A percentile compares a stretch with the other conserved stretches of the same genome.
phyloP scores from a whole-genome alignment of 2,113 vertebrate species.

The Tapirus terrestris region DNA sequence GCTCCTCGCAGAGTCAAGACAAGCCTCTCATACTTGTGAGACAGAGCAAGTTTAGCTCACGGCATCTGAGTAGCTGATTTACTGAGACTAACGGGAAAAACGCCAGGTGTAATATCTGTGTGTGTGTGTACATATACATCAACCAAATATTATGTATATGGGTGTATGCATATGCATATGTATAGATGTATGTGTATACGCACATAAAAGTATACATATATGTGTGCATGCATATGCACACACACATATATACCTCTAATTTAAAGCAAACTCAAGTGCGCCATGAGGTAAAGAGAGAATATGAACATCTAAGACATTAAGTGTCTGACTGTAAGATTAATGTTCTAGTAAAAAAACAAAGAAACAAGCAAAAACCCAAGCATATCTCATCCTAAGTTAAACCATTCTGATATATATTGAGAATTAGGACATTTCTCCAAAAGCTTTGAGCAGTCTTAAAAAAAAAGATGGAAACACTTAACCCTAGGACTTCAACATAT shows the following conservation, averaged over 20 bases:
- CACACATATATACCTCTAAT: too few relatives aligned
- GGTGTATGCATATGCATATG: fast-evolving
- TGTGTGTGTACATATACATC: not conserved
- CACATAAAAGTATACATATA: fast-evolving
- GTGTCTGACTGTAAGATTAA: not conserved
- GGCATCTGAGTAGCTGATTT: not conserved
- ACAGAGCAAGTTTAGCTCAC: too few relatives aligned
- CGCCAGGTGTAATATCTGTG: not conserved
- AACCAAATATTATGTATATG: not conserved
- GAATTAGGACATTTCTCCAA: not conserved
- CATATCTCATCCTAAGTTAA: not conserved
- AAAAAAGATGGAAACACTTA: not conserved
- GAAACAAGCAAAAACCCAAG: not conserved
- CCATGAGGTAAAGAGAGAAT: not conserved
- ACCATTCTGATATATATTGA: not conserved
- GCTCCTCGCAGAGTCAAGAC: not conserved
- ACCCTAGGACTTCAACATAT: too few relatives aligned
- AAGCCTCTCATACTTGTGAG: not conserved
- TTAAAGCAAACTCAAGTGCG: not conserved
- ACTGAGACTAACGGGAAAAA: not conserved
- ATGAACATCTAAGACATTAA: not conserved
- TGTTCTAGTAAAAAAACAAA: not conserved
- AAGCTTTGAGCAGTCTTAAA: not conserved
- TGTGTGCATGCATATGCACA: fast-evolving
- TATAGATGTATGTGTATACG: not conserved